Base-by-base conservation (phyloP, 2,797 vertebrate genomes). In the Takifugu ocellatus region DNA sequence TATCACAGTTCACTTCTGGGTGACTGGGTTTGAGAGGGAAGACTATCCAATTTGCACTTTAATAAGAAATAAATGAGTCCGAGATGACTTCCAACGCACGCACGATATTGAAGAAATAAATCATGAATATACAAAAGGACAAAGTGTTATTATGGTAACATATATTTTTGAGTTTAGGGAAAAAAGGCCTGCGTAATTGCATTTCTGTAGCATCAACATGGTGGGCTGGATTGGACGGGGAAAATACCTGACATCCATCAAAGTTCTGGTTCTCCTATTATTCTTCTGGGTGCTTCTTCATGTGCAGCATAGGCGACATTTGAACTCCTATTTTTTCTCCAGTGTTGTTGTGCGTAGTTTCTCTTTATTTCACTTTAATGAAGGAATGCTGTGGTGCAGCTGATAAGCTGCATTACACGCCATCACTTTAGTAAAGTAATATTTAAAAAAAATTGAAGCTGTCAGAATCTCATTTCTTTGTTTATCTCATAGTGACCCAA, bases 21-120 rank as follows among this genome's bases (percentile, higher is more conserved):
- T 63, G 49, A 36, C 21, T 60, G 45, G 51, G 33, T 72, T 67
- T 49, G 7, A 72, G 62, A 69, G 27, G 33, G 50, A 75, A 43
- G 42, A 42, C 53, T 49, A 61, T 78, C 62, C 77, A 53, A 77
- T 85, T 79, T 85, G 47, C 63, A 61, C 61, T 79, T 63, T 72
- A 61, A 85, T 79, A 60, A 66, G 47, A 83, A 63, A 67, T 24
- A 75, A 79, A 81, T 78, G 54, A 79, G 63, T 70, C 68, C 49
- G 56, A 68, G 59, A 70, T 46, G 17, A 65, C 55, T 69, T 81
- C 61, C 51, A 73, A 31, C 1, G 17, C 62, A 15, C 51, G 24
- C 57, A 49, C 52, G 26, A 70, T 64, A 68, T 48, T 64, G 53
- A 29, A 62, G 58, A 56, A 70, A 73, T 63, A 61, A 68, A 66